Evolutionary conservation across 2,888 invertebrate species (phyloP).

Genomic region (Chaitophorus viminalis): DNA sequence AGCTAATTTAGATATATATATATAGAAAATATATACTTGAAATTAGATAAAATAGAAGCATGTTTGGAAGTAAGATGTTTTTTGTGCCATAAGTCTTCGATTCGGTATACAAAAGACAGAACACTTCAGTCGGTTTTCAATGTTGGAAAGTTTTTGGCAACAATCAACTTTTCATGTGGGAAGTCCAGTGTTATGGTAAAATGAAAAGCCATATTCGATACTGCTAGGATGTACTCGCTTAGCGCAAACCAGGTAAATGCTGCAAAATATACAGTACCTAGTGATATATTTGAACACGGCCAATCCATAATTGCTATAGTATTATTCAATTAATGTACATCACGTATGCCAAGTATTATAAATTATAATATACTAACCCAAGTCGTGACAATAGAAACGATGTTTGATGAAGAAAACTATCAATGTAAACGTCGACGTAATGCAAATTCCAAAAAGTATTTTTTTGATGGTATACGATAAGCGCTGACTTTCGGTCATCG

Average conservation of each 20-base stretch:
- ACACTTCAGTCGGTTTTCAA: constrained; percentile 48
- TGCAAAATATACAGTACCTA: constrained; percentile 69
- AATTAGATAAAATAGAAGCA: constrained; percentile 6
- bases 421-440: constrained; percentile 83
- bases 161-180: constrained; percentile 81
- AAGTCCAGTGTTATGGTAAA: constrained; percentile 88
- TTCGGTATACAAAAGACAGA: constrained; percentile 18
- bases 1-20: not conserved
- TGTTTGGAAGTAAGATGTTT: constrained; percentile 45
- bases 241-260: constrained; percentile 95
- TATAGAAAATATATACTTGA: constrained; percentile 8
- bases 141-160: constrained; percentile 67
- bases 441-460: constrained; percentile 79
- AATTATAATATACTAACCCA: constrained; percentile 73
- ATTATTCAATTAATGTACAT: no score
- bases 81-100: constrained; percentile 45
- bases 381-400: constrained; percentile 86
- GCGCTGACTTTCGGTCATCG: constrained; percentile 67
- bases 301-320: no score
- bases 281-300: no score
- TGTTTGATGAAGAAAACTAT: constrained; percentile 90
- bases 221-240: constrained; percentile 91
- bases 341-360: no score
- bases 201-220: constrained; percentile 93
- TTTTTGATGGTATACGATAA: constrained; percentile 73